A percentile compares a stretch with the other conserved stretches of the same genome.
These are phyloP conservation scores for Phaethornis superciliosus DNA, from an alignment of 2,113 vertebrate genomes.

Conservation along the genomic window DNA sequence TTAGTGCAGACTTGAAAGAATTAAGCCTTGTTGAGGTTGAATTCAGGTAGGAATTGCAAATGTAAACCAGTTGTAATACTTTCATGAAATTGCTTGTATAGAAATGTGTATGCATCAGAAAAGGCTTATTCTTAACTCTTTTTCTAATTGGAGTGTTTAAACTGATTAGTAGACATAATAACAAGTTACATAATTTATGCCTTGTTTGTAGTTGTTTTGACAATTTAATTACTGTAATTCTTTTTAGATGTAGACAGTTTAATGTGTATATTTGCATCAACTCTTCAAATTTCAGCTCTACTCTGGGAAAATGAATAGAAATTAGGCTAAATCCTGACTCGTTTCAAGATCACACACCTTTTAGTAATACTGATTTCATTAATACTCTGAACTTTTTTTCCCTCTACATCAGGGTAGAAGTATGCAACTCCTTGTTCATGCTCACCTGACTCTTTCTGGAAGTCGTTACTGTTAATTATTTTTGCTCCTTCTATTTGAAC, in stretches of 20 bases:
- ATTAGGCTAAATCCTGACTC: neutral
- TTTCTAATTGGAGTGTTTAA: neutral
- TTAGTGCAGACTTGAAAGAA: constrained; percentile 95
- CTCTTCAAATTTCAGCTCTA: neutral
- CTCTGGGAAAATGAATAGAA: neutral
- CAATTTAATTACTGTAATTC: neutral
- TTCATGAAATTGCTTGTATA: neutral
- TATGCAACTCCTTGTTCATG: neutral
- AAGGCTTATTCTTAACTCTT: neutral
- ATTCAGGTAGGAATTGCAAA: constrained; percentile 86
- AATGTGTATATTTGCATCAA: neutral
- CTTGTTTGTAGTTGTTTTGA: neutral
- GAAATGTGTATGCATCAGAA: neutral
- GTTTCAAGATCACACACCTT: neutral
- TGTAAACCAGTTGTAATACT: neutral
- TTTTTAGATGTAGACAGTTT: neutral
- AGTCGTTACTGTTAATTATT: neutral
- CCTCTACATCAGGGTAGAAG: neutral
- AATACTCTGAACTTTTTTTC: neutral
- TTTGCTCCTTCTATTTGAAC: neutral
- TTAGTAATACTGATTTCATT: neutral
- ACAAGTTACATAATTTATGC: neutral
- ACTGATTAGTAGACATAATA: neutral
- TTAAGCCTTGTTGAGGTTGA: constrained; percentile 98
- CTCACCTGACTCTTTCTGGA: neutral